Conservation (phyloP, 2,888 invertebrate genomes). For the Melinaea menophilus region DNA sequence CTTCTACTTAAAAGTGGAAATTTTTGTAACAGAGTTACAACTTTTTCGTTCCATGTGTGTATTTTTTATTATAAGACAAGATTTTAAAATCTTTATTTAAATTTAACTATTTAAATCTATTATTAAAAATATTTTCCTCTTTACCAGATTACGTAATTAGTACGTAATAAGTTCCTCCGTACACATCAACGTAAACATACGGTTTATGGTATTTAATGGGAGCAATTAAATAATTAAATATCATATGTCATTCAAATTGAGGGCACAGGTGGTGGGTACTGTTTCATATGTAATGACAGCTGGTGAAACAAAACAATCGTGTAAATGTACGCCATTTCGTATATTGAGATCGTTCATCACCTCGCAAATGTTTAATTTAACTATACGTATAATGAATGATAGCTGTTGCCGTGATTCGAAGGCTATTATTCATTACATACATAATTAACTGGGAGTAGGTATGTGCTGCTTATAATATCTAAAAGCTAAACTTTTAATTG, state of each 20-base stretch:
- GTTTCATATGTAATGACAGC: slow-evolving; percentile 48
- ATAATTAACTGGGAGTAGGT: neutral
- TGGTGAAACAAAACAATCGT: slow-evolving; percentile 49
- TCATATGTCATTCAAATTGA: slow-evolving; percentile 48
- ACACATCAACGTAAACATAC: neutral
- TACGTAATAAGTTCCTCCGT: neutral
- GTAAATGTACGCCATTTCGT: slow-evolving; percentile 55
- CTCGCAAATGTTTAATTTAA: slow-evolving; percentile 40
- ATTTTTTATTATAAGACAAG: neutral
- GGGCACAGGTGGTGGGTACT: slow-evolving; percentile 44
- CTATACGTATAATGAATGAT: slow-evolving; percentile 31
- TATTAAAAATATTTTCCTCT: too few relatives aligned
- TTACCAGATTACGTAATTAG: neutral
- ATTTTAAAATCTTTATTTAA: neutral
- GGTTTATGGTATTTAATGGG: slow-evolving; percentile 11
- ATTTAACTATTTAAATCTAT: neutral
- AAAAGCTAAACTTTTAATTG: neutral
- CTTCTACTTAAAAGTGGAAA: slow-evolving; percentile 1
- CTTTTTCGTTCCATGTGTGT: neutral
- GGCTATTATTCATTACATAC: slow-evolving; percentile 12
- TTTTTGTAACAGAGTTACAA: neutral
- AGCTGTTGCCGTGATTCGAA: slow-evolving; percentile 17
- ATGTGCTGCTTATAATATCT: neutral
- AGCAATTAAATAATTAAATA: slow-evolving; percentile 30
- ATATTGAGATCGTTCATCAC: slow-evolving; percentile 62